Percentiles rank a stretch among this genome's conserved stretches.
phyloP scores from a whole-genome alignment of 1,140 invertebrate genomes.

The Calephelis nemesis region DNA sequence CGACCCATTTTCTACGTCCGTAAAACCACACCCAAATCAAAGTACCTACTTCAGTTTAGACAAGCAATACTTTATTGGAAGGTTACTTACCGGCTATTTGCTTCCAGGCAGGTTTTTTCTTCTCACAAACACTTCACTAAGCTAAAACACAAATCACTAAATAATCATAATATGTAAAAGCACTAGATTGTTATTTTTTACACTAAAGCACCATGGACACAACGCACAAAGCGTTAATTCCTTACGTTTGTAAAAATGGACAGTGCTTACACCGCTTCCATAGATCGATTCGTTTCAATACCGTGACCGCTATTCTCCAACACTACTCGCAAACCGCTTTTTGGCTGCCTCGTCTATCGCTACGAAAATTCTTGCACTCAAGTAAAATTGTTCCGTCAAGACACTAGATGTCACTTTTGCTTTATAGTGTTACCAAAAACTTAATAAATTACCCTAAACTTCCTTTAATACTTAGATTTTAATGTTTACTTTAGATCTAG shows the following conservation, averaged over 20 bases:
- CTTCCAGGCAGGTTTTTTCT: constrained; percentile 47
- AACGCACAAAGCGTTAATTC: constrained; percentile 57
- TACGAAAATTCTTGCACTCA: constrained; percentile 18
- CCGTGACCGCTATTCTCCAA: constrained; percentile 37
- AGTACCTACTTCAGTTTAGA: not conserved
- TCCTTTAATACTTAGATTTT: not conserved
- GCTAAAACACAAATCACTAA: constrained; percentile 69
- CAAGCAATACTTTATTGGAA: constrained; percentile 27
- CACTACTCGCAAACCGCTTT: constrained; percentile 10
- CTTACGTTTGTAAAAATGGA: constrained; percentile 57
- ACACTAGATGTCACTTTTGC: constrained; percentile 46
- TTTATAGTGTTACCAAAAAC: constrained; percentile 30
- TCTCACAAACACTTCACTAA: constrained; percentile 52
- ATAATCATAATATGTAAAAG: constrained; percentile 62
- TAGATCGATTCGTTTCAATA: constrained; percentile 66
- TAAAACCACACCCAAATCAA: constrained; percentile 46
- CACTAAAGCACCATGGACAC: constrained; percentile 69
- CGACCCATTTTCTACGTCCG: constrained; percentile 47
- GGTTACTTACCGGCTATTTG: constrained; percentile 60
- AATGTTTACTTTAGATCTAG: too few relatives aligned
- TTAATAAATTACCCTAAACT: not conserved
- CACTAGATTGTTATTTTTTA: constrained; percentile 56
- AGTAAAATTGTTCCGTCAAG: not conserved
- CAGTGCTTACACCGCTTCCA: constrained; percentile 53
- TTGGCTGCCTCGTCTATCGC: constrained; percentile 40